A percentile compares a stretch with the other conserved stretches of the same genome.
Conservation (phyloP, 2,113 vertebrate species). For the Solea senegalensis region DNA sequence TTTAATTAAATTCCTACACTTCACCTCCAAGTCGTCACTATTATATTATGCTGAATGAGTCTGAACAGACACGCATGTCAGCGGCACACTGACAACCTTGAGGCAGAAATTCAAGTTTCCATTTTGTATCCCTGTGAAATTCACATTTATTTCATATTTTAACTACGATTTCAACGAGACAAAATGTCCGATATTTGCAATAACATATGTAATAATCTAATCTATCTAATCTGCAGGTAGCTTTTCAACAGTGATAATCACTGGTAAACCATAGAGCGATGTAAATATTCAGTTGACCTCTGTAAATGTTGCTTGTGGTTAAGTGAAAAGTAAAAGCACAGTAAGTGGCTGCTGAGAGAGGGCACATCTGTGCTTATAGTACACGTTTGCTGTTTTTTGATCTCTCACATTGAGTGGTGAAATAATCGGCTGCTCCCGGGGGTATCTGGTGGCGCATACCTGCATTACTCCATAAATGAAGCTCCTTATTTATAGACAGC, state of each 20-base stretch:
- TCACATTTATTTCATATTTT: neutral
- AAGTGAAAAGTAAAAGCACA: neutral
- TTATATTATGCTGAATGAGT: neutral
- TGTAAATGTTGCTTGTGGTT: neutral
- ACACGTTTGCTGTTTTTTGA: slow-evolving; percentile 36
- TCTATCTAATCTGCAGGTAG: no score
- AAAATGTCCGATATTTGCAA: neutral
- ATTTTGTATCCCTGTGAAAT: neutral
- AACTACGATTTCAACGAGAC: neutral
- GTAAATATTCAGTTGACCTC: neutral
- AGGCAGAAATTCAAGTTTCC: neutral
- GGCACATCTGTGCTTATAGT: slow-evolving; percentile 16
- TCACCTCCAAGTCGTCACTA: neutral
- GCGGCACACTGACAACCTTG: neutral
- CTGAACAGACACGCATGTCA: neutral
- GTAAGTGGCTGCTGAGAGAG: neutral
- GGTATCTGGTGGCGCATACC: slow-evolving; percentile 71
- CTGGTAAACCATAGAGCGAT: no score
- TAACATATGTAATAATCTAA: no score
- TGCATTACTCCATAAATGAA: slow-evolving; percentile 62
- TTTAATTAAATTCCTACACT: neutral
- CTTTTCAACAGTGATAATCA: no score
- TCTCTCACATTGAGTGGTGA: slow-evolving; percentile 45
- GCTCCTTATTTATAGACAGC: slow-evolving; percentile 74
- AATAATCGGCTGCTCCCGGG: slow-evolving; percentile 55